Conservation (phyloP, 2,888 invertebrate species). For the Patella ulyssiponensis region DNA sequence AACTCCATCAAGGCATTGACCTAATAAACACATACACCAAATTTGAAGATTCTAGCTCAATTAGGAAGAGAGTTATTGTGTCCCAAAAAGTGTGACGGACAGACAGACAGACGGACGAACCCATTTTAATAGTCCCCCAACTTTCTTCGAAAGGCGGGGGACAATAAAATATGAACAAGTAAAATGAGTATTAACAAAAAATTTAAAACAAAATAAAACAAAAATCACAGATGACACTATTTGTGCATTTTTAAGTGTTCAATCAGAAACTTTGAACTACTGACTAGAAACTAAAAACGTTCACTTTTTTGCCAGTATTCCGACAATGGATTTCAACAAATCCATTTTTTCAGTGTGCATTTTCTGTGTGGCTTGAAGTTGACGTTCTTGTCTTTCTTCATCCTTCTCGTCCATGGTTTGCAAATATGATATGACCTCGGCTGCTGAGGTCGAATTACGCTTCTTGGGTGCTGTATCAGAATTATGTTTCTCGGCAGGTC, state of each 20-base stretch:
- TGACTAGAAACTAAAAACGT: neutral
- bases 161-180: conserved; percentile 6
- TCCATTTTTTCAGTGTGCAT: conserved; percentile 3
- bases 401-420: neutral
- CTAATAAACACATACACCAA: too few relatives aligned
- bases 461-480: conserved; percentile 6
- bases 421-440: conserved; percentile 8
- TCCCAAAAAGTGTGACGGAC: too few relatives aligned
- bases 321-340: neutral
- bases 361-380: conserved; percentile 1
- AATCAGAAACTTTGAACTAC: conserved; percentile 8
- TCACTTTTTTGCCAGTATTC: conserved; percentile 8
- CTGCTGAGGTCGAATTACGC: neutral
- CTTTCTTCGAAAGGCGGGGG: too few relatives aligned
- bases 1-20: too few relatives aligned
- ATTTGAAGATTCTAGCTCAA: too few relatives aligned
- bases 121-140: too few relatives aligned
- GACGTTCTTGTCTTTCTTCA: conserved; percentile 6
- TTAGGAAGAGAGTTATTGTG: too few relatives aligned
- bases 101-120: too few relatives aligned
- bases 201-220: conserved; percentile 9
- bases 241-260: neutral
- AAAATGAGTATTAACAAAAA: conserved; percentile 2
- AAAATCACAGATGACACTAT: conserved; percentile 3
- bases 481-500: conserved; percentile 1